Percentiles rank a stretch among this genome's conserved stretches.
These are phyloP conservation scores for Cheilosia scutellata DNA, from an alignment of 2,888 invertebrate genomes.

Conservation along the genomic window DNA sequence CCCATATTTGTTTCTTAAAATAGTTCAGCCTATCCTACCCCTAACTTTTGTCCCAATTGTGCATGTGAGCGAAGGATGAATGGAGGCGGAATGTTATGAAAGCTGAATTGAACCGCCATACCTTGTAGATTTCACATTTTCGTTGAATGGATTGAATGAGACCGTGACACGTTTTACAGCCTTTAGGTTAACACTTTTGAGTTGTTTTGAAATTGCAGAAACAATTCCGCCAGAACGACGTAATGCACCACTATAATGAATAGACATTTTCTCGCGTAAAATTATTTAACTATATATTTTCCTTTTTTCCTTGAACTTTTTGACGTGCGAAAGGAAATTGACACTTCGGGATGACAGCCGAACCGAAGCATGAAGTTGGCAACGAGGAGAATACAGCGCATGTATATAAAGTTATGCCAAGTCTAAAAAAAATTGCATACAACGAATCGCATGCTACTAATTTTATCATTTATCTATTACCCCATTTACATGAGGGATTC, in stretches of 20 bases:
- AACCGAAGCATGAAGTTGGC: slow-evolving; percentile 17
- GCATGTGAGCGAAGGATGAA: slow-evolving; percentile 32
- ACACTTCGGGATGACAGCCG: slow-evolving; percentile 1
- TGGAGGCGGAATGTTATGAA: neutral
- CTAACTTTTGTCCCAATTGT: slow-evolving; percentile 1
- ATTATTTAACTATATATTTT: neutral
- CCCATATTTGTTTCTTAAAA: slow-evolving; percentile 27
- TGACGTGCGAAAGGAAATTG: slow-evolving; percentile 50
- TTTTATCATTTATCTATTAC: too few relatives aligned
- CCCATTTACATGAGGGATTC: too few relatives aligned
- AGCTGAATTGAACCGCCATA: slow-evolving; percentile 78
- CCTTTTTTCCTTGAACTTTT: neutral
- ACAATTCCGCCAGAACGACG: slow-evolving; percentile 88
- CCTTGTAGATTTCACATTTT: slow-evolving; percentile 87
- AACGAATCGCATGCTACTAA: too few relatives aligned
- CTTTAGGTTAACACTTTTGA: slow-evolving; percentile 89
- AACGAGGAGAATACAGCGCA: neutral
- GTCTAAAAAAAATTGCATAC: neutral
- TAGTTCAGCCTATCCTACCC: slow-evolving; percentile 30
- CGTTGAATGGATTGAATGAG: slow-evolving; percentile 93
- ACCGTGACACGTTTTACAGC: slow-evolving; percentile 91
- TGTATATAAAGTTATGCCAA: slow-evolving; percentile 44
- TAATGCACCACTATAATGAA: slow-evolving; percentile 89
- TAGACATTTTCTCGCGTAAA: slow-evolving; percentile 87
- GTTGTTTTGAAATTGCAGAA: slow-evolving; percentile 90